phyloP scores from a whole-genome alignment of 2,797 vertebrate genomes.

The Neosilurus mollespiculum region DNA sequence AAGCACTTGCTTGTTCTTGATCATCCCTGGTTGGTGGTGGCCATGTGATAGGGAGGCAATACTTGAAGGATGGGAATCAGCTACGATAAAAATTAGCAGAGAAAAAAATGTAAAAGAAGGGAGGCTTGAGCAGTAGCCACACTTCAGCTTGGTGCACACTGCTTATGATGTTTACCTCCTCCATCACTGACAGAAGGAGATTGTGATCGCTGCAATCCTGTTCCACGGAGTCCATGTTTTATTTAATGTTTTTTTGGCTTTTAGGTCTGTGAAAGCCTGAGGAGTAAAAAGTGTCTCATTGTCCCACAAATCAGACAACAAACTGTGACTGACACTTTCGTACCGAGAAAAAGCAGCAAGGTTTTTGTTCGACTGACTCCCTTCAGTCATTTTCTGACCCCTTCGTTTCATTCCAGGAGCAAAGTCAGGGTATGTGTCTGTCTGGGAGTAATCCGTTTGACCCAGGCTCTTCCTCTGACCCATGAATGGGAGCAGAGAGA shows the following conservation, averaged over 20 bases:
- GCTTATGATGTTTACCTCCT: too few relatives aligned
- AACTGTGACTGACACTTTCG: neutral
- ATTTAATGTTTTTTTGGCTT: neutral
- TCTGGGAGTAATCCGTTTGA: slow-evolving; percentile 42
- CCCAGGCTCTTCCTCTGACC: slow-evolving; percentile 36
- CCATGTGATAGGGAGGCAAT: too few relatives aligned
- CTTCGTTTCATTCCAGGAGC: neutral
- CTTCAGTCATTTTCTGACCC: neutral
- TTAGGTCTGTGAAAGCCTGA: neutral
- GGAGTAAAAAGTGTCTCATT: neutral
- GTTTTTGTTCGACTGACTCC: neutral
- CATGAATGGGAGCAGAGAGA: slow-evolving; percentile 41
- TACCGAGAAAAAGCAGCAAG: neutral
- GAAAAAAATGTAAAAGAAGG: too few relatives aligned
- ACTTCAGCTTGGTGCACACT: too few relatives aligned
- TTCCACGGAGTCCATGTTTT: too few relatives aligned
- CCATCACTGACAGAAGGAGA: too few relatives aligned
- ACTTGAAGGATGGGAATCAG: too few relatives aligned
- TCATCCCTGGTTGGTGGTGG: too few relatives aligned
- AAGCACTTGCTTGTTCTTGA: too few relatives aligned
- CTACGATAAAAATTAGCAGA: too few relatives aligned
- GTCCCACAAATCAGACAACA: neutral
- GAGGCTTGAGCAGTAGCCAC: too few relatives aligned
- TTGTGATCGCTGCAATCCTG: too few relatives aligned
- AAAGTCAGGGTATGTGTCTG: slow-evolving; percentile 28